Evolutionary conservation across 2,113 vertebrate species (phyloP).

Genomic region (Myrmecobius fasciatus): DNA sequence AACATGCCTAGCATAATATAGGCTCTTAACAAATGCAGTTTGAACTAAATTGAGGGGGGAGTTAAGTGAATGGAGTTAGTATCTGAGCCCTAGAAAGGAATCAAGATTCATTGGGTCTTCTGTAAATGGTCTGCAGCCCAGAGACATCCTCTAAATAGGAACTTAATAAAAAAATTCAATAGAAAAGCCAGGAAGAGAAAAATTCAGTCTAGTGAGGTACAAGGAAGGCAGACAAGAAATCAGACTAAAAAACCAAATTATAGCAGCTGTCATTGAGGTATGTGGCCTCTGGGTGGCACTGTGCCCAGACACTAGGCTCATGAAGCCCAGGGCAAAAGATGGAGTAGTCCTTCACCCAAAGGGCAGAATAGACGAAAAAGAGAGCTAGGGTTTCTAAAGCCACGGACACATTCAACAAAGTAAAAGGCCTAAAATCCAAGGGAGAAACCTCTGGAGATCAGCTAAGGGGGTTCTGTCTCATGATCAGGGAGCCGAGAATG

Average conservation of each 20-base stretch:
- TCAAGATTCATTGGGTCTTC: background rate
- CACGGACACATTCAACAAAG: background rate
- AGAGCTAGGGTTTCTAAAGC: background rate
- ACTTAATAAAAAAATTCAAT: background rate
- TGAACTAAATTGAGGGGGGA: background rate
- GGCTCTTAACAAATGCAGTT: background rate
- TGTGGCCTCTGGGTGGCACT: background rate
- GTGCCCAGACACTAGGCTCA: background rate
- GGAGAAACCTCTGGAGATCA: background rate
- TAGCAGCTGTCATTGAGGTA: background rate
- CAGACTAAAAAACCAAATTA: background rate
- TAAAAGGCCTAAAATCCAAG: background rate
- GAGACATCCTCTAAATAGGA: background rate
- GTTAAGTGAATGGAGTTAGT: background rate
- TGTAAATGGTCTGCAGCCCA: background rate
- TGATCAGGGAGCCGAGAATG: background rate
- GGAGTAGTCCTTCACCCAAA: background rate
- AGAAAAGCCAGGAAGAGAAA: background rate
- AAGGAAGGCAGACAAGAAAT: background rate
- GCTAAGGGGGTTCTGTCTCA: background rate
- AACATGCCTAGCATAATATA: too few species aligned
- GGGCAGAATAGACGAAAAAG: background rate
- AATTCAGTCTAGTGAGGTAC: background rate
- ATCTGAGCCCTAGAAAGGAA: background rate
- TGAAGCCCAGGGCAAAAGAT: background rate